A percentile compares a stretch with the other conserved stretches of the same genome.
Evolutionary conservation across 2,113 vertebrate genomes (phyloP).

Genomic region (Chrysochloris asiatica): DNA sequence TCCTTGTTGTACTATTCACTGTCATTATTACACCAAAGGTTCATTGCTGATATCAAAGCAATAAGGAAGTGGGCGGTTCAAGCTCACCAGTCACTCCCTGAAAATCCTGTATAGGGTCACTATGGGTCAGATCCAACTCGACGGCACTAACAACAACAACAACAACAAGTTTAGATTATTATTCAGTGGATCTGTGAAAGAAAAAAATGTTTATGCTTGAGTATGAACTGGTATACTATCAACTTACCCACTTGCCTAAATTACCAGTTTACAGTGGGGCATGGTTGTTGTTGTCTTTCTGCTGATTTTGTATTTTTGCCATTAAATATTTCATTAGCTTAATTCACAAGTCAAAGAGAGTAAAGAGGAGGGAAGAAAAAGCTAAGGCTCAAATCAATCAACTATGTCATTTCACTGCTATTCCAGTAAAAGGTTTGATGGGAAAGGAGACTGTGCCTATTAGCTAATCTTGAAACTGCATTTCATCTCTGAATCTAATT

Average conservation of each 20-base stretch:
- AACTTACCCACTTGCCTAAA: neutral
- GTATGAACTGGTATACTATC: neutral
- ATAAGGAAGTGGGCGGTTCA: too few relatives aligned
- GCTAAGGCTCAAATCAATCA: conserved; percentile 34
- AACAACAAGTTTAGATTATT: neutral
- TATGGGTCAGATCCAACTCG: too few relatives aligned
- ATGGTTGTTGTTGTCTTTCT: neutral
- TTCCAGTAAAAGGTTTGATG: conserved; percentile 57
- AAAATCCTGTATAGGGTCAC: too few relatives aligned
- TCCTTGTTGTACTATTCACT: neutral
- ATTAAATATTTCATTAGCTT: conserved; percentile 54
- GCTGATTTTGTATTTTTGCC: conserved; percentile 13
- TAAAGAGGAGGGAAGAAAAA: neutral
- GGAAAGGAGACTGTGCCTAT: conserved; percentile 26
- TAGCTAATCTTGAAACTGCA: conserved; percentile 49
- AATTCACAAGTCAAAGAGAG: conserved; percentile 14
- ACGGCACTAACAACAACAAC: too few relatives aligned
- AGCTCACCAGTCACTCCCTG: too few relatives aligned
- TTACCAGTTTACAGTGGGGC: neutral
- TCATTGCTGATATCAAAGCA: neutral
- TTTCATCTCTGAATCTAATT: conserved; percentile 53
- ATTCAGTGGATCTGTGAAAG: neutral
- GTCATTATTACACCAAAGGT: neutral
- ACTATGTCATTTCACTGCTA: neutral
- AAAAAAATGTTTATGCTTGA: neutral